Percentiles rank a stretch among this genome's conserved stretches.
Evolutionary conservation across 2,797 vertebrate species (phyloP).

Genomic region (Channa striata): DNA sequence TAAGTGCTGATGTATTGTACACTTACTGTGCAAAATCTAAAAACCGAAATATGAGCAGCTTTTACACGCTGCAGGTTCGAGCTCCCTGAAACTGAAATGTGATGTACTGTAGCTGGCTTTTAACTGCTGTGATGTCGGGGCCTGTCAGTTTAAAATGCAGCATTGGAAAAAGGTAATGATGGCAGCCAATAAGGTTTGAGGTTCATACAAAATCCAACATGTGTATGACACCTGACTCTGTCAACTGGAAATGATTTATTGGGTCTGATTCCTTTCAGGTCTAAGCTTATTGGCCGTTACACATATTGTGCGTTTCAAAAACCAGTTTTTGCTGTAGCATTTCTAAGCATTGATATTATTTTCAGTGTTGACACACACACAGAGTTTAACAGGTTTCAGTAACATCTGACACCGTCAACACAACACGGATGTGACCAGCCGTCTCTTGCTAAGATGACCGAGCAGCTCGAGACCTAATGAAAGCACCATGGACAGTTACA

Average conservation of each 20-base stretch:
- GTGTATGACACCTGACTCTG: not conserved
- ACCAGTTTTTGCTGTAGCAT: not conserved
- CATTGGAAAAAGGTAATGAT: not conserved
- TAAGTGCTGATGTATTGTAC: not conserved
- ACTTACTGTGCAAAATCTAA: no score
- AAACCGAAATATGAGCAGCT: not conserved
- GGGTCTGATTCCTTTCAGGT: not conserved
- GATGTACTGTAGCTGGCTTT: not conserved
- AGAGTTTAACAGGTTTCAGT: not conserved
- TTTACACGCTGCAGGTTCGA: not conserved
- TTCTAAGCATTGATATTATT: not conserved
- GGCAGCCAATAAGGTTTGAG: not conserved
- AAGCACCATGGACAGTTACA: slow-evolving; percentile 1
- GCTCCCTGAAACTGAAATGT: not conserved
- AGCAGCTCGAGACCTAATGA: not conserved
- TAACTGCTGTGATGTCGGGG: not conserved
- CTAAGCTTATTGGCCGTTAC: not conserved
- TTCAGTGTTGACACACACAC: not conserved
- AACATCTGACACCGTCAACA: not conserved
- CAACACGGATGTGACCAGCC: not conserved
- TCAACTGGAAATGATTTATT: slow-evolving; percentile 1
- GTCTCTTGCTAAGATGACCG: not conserved
- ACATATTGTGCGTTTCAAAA: slow-evolving; percentile 2
- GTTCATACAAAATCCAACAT: slow-evolving; percentile 1
- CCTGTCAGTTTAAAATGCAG: not conserved